These are phyloP conservation scores for Pavo muticus DNA, from an alignment of 2,113 vertebrate species.

Conservation along the genomic window DNA sequence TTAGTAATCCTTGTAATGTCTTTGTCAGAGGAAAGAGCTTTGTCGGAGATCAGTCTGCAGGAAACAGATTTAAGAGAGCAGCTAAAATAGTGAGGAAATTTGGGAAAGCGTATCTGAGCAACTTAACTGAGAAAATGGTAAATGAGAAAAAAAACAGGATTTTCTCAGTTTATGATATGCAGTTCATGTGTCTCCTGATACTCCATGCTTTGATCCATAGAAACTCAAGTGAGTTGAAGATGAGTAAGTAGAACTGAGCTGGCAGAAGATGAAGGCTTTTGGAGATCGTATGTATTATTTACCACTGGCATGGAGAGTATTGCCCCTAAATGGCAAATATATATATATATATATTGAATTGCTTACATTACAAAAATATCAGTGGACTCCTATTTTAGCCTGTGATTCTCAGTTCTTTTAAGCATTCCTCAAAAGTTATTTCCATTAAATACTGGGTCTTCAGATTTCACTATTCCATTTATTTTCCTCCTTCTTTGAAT, in stretches of 20 bases:
- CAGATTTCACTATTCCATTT: rapidly evolving
- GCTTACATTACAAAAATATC: background rate
- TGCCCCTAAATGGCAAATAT: background rate
- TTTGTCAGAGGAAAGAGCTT: slow-evolving; percentile 35
- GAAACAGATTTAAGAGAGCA: slow-evolving; percentile 16
- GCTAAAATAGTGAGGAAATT: background rate
- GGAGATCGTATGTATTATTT: background rate
- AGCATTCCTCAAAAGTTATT: background rate
- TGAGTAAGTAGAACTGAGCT: background rate
- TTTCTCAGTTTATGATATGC: background rate
- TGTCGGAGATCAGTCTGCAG: slow-evolving; percentile 33
- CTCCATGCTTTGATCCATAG: background rate
- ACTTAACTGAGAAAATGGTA: background rate
- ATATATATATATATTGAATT: too few species aligned
- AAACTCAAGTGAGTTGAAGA: background rate
- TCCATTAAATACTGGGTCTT: background rate
- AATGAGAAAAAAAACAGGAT: background rate
- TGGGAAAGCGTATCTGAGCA: background rate
- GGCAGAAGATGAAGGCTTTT: background rate
- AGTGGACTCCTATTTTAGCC: background rate
- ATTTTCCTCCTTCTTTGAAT: background rate
- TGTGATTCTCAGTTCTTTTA: background rate
- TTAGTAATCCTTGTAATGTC: slow-evolving; percentile 34
- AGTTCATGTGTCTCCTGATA: background rate
- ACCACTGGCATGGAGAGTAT: background rate